Percentiles rank a stretch among this genome's conserved stretches.
Evolutionary conservation across 2,797 vertebrate species (phyloP).

Genomic region (Cyclura pinguis): DNA sequence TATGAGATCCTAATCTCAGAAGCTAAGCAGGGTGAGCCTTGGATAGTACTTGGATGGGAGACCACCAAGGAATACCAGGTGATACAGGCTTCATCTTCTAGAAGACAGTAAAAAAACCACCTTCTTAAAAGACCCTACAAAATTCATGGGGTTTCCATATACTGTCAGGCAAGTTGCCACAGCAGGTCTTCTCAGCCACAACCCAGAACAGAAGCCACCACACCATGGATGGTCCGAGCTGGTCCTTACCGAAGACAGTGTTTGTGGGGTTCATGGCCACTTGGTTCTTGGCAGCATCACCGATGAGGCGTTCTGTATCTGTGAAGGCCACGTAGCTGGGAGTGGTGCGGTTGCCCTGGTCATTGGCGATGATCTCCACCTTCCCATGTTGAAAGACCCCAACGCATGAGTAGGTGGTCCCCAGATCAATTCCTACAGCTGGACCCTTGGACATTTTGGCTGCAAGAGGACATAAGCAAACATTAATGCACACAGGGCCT

Average conservation of each 20-base stretch:
- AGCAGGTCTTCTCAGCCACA: not conserved
- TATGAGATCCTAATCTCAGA: no score
- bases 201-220: not conserved
- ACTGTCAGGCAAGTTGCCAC: no score
- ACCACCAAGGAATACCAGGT: no score
- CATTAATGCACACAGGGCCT: not conserved
- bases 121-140: no score
- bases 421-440: slow-evolving; percentile 57
- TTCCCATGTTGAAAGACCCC: slow-evolving; percentile 58
- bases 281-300: slow-evolving; percentile 93
- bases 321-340: slow-evolving; percentile 95
- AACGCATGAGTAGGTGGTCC: slow-evolving; percentile 60
- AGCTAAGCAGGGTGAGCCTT: no score
- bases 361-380: slow-evolving; percentile 58
- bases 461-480: not conserved
- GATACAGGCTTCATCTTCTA: no score
- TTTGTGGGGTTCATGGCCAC: slow-evolving; percentile 93
- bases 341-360: slow-evolving; percentile 76
- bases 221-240: rapidly evolving
- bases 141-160: no score
- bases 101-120: no score
- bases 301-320: slow-evolving; percentile 89
- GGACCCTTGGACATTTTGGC: slow-evolving; percentile 42
- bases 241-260: slow-evolving; percentile 88
- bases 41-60: no score